Evolutionary conservation across 1,140 invertebrate genomes (phyloP).

Genomic region (Telenomus remus): DNA sequence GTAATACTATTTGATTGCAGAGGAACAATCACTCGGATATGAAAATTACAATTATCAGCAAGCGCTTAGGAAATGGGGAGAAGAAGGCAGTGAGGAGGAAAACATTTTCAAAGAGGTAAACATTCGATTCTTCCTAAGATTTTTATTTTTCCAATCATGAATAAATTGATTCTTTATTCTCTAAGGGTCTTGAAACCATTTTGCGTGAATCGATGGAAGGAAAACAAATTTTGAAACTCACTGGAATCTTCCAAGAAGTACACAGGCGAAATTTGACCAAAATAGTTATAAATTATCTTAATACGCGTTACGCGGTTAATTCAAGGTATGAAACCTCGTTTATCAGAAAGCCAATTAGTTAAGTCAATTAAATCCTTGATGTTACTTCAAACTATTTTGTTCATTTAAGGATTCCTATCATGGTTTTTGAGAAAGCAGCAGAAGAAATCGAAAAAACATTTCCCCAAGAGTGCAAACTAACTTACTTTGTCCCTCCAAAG

Average conservation of each 20-base stretch:
- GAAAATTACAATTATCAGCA: slow-evolving; percentile 15
- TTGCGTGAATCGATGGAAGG: slow-evolving; percentile 41
- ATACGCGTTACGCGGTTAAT: slow-evolving; percentile 38
- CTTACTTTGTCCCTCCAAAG: slow-evolving; percentile 40
- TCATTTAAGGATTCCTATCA: slow-evolving; percentile 25
- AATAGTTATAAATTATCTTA: slow-evolving; percentile 37
- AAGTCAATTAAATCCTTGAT: no score
- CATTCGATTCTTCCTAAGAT: not conserved
- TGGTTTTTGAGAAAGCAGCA: slow-evolving; percentile 33
- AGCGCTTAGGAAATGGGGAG: slow-evolving; percentile 19
- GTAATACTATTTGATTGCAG: slow-evolving; percentile 5
- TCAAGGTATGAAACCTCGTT: slow-evolving; percentile 11
- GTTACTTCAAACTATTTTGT: not conserved
- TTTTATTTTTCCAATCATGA: not conserved
- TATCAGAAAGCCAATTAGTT: no score
- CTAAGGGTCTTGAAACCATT: slow-evolving; percentile 27
- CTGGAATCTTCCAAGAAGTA: slow-evolving; percentile 41
- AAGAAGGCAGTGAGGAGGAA: slow-evolving; percentile 25
- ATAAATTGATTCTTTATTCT: not conserved
- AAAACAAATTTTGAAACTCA: slow-evolving; percentile 40
- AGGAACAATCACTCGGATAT: slow-evolving; percentile 22
- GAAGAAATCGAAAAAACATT: slow-evolving; percentile 46
- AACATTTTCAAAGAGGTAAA: slow-evolving; percentile 36
- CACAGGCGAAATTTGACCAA: slow-evolving; percentile 41
- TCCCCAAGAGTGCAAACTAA: slow-evolving; percentile 24